Conservation (phyloP, 2,888 invertebrate genomes). For the Allygus modestus region DNA sequence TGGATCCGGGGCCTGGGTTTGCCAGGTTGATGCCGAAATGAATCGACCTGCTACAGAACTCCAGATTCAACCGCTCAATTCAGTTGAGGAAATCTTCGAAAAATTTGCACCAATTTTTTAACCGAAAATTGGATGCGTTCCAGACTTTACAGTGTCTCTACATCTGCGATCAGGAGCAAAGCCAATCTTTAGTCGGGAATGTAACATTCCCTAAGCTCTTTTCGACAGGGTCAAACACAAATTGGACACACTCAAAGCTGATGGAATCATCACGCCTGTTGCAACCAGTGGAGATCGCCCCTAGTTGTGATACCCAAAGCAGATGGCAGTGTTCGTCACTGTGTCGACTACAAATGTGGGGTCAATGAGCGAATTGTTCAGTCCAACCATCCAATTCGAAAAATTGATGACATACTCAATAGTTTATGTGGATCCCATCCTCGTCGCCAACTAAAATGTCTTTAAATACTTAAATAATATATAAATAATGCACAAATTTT, state of each 20-base stretch:
- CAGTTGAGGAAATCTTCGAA: neutral
- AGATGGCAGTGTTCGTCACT: neutral
- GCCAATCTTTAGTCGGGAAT: slow-evolving; percentile 45
- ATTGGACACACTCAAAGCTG: slow-evolving; percentile 48
- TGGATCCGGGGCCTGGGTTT: slow-evolving; percentile 47
- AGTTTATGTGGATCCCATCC: slow-evolving; percentile 56
- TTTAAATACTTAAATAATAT: too few relatives aligned
- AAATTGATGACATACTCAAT: slow-evolving; percentile 65
- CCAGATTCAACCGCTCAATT: neutral
- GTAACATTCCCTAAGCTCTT: slow-evolving; percentile 61
- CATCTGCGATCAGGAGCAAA: slow-evolving; percentile 61
- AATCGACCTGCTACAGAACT: neutral
- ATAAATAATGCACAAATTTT: slow-evolving; percentile 65
- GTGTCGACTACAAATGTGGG: slow-evolving; percentile 66
- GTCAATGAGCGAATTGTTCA: slow-evolving; percentile 68
- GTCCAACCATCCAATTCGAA: slow-evolving; percentile 66
- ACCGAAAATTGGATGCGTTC: slow-evolving; percentile 61
- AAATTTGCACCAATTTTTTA: slow-evolving; percentile 11
- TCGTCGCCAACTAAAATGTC: slow-evolving; percentile 66
- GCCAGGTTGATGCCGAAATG: slow-evolving; percentile 28
- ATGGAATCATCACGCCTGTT: slow-evolving; percentile 44
- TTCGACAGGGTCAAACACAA: slow-evolving; percentile 59
- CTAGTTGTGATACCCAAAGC: neutral
- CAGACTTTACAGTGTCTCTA: slow-evolving; percentile 54
- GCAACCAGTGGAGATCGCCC: slow-evolving; percentile 45